Conservation (phyloP, 2,888 invertebrate species). For the Drosophila melanosoma region DNA sequence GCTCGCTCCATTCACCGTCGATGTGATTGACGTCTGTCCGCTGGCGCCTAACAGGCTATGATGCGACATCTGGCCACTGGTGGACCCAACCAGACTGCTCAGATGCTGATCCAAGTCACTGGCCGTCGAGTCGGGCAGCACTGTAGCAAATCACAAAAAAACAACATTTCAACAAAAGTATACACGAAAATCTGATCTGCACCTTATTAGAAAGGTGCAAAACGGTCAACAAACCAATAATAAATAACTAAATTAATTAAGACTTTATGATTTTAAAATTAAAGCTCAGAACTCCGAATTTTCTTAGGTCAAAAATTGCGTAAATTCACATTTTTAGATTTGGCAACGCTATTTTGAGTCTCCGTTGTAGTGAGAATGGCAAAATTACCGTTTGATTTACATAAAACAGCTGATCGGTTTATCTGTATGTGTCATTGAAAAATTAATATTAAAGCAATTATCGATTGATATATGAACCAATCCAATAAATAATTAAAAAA, state of each 20-base stretch:
- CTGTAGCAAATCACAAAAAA: conserved; percentile 83
- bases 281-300: neutral
- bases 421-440: too few species aligned
- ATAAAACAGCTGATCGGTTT: too few species aligned
- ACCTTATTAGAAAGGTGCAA: neutral
- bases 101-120: conserved; percentile 91
- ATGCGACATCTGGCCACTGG: conserved; percentile 85
- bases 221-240: neutral
- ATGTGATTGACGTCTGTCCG: conserved; percentile 85
- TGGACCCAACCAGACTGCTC: conserved; percentile 87
- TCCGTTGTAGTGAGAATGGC: too few species aligned
- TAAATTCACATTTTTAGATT: neutral
- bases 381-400: too few species aligned
- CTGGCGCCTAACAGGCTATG: conserved; percentile 85
- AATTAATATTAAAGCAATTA: too few species aligned
- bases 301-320: neutral
- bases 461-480: too few species aligned
- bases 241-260: neutral
- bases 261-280: too few species aligned
- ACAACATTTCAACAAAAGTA: neutral
- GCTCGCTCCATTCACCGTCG: conserved; percentile 82
- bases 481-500: neutral
- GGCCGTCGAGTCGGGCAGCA: conserved; percentile 92
- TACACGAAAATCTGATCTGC: neutral
- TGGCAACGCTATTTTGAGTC: neutral